Evolutionary conservation across 2,888 invertebrate genomes (phyloP).

Genomic region (Cheilosia vernalis): DNA sequence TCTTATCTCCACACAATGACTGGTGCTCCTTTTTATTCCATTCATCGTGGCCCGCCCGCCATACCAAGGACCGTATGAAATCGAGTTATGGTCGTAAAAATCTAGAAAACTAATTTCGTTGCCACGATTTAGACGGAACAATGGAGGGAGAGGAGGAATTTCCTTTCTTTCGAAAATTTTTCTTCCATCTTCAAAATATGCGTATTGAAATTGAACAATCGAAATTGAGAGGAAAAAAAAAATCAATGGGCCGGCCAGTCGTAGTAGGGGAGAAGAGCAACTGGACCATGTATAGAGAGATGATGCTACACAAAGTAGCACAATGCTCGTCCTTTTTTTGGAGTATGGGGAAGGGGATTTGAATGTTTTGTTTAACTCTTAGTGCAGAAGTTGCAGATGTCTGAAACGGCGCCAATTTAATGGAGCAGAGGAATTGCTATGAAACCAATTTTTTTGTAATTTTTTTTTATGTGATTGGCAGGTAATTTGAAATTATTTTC

Average conservation of each 20-base stretch:
- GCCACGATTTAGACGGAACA: conserved; percentile 45
- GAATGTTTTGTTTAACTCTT: conserved; percentile 22
- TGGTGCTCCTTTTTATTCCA: not conserved
- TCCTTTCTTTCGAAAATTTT: conserved; percentile 15
- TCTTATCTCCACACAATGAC: conserved; percentile 29
- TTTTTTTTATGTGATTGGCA: conserved; percentile 59
- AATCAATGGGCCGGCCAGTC: conserved; percentile 65
- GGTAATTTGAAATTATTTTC: conserved; percentile 68
- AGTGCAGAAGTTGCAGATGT: conserved; percentile 58
- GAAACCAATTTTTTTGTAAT: conserved; percentile 54
- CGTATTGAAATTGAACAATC: conserved; percentile 65
- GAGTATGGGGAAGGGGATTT: not conserved
- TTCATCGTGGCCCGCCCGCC: not conserved
- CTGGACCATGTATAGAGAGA: conserved; percentile 54
- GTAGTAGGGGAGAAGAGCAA: conserved; percentile 18
- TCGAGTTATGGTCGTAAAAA: conserved; percentile 54
- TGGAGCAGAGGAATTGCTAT: conserved; percentile 54
- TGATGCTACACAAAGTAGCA: conserved; percentile 65
- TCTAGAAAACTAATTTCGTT: conserved; percentile 47
- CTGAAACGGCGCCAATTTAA: conserved; percentile 64
- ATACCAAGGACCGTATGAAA: not conserved
- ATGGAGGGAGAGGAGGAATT: conserved; percentile 23
- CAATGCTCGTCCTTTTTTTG: conserved; percentile 49
- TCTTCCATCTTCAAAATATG: conserved; percentile 30
- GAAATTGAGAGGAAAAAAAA: conserved; percentile 34